Evolutionary conservation across 64 coral and sea anemone species (phyloP).

Genomic region (Stichodactyla mertensii): DNA sequence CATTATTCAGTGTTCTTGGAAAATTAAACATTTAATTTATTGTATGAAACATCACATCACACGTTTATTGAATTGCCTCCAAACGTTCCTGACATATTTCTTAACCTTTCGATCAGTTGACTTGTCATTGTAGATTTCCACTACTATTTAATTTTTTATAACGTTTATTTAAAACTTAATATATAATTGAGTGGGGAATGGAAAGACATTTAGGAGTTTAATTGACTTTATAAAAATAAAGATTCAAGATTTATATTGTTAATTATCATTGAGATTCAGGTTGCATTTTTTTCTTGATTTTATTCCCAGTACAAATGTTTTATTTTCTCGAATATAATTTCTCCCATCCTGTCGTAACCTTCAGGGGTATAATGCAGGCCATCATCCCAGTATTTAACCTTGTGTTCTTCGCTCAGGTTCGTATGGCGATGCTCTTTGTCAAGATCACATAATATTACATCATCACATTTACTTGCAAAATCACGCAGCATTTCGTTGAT

Average conservation of each 20-base stretch:
- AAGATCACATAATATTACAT: conserved; percentile 61
- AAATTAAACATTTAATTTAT: no score
- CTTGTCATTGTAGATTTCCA: background rate
- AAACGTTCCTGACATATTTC: no score
- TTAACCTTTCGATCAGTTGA: no score
- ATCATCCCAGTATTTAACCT: conserved; percentile 63
- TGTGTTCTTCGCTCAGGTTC: conserved; percentile 27
- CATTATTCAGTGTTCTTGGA: no score
- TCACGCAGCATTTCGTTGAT: conserved; percentile 65
- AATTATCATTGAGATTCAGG: no score
- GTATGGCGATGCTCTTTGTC: conserved; percentile 52
- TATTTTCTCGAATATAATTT: conserved; percentile 78
- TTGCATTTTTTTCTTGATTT: background rate
- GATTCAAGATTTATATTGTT: background rate
- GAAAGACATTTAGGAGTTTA: no score
- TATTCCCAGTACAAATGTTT: conserved; percentile 46
- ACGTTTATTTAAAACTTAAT: background rate
- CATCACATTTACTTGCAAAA: conserved; percentile 8
- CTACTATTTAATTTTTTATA: background rate
- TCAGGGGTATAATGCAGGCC: conserved; percentile 61
- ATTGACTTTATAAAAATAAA: background rate
- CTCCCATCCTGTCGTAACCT: conserved; percentile 79
- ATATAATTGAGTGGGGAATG: background rate
- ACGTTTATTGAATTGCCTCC: no score
- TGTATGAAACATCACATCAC: no score